Conservation (phyloP, 1,140 invertebrate species). For the Ctenoplectra terminalis region DNA sequence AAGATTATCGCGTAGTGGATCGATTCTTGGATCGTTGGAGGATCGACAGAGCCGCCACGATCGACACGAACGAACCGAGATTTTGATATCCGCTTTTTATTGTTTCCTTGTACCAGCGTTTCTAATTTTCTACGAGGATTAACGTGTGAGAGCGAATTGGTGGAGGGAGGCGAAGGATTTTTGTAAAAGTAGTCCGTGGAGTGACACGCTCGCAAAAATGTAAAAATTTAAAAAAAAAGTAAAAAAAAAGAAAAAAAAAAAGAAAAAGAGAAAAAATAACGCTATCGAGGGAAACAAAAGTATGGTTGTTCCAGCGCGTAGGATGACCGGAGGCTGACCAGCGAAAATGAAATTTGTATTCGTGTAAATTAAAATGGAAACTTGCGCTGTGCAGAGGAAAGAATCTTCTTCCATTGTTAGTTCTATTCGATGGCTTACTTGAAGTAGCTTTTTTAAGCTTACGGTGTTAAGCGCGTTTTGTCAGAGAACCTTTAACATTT, state of each 20-base stretch:
- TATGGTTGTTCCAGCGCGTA: no score
- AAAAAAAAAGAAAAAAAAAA: not conserved
- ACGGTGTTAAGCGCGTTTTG: no score
- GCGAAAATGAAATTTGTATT: slow-evolving; percentile 9
- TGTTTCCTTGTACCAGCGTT: slow-evolving; percentile 68
- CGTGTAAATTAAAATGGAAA: not conserved
- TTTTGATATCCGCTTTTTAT: slow-evolving; percentile 76
- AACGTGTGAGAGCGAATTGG: not conserved
- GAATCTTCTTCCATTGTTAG: not conserved
- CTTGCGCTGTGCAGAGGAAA: slow-evolving; percentile 6
- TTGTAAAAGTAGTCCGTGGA: slow-evolving; percentile 27
- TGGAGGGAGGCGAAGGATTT: slow-evolving; percentile 44
- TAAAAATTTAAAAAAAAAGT: not conserved
- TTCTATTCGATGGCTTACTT: no score
- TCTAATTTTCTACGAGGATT: slow-evolving; percentile 79
- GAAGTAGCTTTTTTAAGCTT: no score
- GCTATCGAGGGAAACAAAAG: not conserved
- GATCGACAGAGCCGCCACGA: slow-evolving; percentile 17
- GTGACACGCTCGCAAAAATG: no score
- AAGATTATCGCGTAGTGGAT: no score
- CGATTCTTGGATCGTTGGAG: not conserved
- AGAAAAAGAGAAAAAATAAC: not conserved
- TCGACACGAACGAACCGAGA: slow-evolving; percentile 46
- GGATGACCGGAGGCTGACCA: not conserved
- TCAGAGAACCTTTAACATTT: not conserved